These are phyloP conservation scores for Coranthus polyacanthus DNA, from an alignment of 2,797 vertebrate species.

Conservation along the genomic window DNA sequence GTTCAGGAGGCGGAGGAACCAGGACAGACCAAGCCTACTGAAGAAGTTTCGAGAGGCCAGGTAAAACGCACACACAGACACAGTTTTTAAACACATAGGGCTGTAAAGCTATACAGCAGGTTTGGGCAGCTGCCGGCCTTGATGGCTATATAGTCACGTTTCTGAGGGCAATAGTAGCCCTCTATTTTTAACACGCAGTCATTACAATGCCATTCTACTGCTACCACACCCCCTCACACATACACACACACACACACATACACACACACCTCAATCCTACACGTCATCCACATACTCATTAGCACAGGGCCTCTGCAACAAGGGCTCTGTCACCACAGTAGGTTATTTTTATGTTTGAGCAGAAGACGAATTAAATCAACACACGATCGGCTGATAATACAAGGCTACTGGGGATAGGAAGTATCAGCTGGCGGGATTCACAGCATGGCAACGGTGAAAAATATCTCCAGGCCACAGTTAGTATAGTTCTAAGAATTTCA, in stretches of 20 bases:
- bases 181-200: slow-evolving; percentile 72
- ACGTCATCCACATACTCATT: slow-evolving; percentile 39
- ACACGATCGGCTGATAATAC: slow-evolving; percentile 28
- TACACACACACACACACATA: no score
- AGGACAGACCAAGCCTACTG: slow-evolving; percentile 93
- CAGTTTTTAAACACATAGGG: not conserved
- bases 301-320: slow-evolving; percentile 28
- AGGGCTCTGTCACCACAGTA: slow-evolving; percentile 41
- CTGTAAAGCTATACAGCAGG: not conserved
- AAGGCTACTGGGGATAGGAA: slow-evolving; percentile 16
- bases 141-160: slow-evolving; percentile 49
- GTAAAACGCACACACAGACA: slow-evolving; percentile 69
- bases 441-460: not conserved
- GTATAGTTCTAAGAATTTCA: no score
- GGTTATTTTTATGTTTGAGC: slow-evolving; percentile 45
- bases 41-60: slow-evolving; percentile 97
- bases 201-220: slow-evolving; percentile 47
- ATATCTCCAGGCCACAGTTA: slow-evolving; percentile 7
- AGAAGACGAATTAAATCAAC: slow-evolving; percentile 40
- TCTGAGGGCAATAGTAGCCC: slow-evolving; percentile 50
- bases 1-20: slow-evolving; percentile 95
- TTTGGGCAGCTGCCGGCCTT: slow-evolving; percentile 40
- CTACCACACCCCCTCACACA: slow-evolving; percentile 16
- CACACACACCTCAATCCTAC: not conserved
- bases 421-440: slow-evolving; percentile 24